Conservation (phyloP, 2,797 vertebrate genomes). For the Myotis pilosus region DNA sequence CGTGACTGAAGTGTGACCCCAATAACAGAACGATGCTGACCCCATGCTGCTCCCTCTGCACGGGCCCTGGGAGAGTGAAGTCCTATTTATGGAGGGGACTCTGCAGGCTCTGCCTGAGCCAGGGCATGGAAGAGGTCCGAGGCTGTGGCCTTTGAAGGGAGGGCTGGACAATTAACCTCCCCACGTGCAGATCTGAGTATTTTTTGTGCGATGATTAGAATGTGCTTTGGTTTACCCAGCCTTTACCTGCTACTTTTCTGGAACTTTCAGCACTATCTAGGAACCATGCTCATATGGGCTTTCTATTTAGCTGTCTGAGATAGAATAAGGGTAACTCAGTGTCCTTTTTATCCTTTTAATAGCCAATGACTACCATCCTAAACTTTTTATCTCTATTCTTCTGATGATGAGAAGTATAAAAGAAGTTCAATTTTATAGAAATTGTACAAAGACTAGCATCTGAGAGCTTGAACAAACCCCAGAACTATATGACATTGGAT, state of each 20-base stretch:
- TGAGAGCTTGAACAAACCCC: neutral
- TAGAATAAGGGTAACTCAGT: neutral
- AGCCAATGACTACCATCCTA: neutral
- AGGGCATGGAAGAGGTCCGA: neutral
- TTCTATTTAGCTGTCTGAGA: neutral
- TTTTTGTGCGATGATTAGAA: neutral
- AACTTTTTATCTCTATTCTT: neutral
- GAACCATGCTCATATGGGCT: neutral
- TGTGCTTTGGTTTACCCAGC: neutral
- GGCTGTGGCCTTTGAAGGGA: neutral
- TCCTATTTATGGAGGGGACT: too few relatives aligned
- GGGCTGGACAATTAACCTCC: neutral
- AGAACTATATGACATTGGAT: neutral
- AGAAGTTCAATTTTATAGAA: neutral
- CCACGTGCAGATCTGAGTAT: neutral
- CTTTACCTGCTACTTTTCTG: neutral
- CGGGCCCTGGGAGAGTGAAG: neutral
- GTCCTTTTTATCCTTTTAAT: neutral
- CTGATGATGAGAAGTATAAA: neutral
- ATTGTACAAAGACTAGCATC: neutral
- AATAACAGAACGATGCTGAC: fast-evolving
- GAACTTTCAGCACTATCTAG: neutral
- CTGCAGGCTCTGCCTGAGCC: neutral
- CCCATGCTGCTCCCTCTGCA: neutral
- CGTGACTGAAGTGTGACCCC: neutral